Conservation (phyloP, 2,888 invertebrate genomes). For the Thumatha senex region DNA sequence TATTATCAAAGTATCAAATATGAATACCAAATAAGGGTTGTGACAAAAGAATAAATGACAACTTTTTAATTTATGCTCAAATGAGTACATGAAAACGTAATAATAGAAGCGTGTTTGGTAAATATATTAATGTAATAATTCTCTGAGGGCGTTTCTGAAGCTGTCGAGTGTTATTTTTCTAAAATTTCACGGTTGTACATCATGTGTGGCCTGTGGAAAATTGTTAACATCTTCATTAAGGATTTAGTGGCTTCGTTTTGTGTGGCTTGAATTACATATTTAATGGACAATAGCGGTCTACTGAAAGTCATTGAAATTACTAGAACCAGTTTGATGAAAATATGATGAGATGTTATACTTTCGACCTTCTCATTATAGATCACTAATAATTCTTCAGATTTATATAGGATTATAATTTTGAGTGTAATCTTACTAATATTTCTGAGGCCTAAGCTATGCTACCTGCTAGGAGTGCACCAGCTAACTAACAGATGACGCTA, state of each 20-base stretch:
- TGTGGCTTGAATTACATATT: constrained; percentile 31
- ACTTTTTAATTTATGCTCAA: constrained; percentile 80
- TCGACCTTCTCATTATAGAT: too few species aligned
- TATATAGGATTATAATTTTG: too few species aligned
- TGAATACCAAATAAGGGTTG: constrained; percentile 83
- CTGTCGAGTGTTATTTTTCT: constrained; percentile 67
- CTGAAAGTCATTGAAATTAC: constrained; percentile 46
- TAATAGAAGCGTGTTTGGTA: constrained; percentile 82
- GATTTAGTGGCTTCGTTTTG: constrained; percentile 26
- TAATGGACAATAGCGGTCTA: constrained; percentile 39
- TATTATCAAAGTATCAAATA: constrained; percentile 81
- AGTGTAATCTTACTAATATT: too few species aligned
- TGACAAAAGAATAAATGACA: constrained; percentile 81
- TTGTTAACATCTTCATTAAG: constrained; percentile 73
- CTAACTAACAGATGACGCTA: too few species aligned
- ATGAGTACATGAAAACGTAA: constrained; percentile 82
- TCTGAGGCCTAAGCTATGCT: too few species aligned
- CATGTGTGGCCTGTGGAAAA: constrained; percentile 68
- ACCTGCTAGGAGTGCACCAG: too few species aligned
- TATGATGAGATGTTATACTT: background rate
- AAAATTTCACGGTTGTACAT: constrained; percentile 81
- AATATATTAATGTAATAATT: constrained; percentile 81
- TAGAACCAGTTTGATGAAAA: constrained; percentile 1
- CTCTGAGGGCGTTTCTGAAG: constrained; percentile 67
- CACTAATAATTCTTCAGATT: too few species aligned